These are phyloP conservation scores for Delphinapterus leucas DNA, from an alignment of 2,113 vertebrate genomes.

Conservation along the genomic window DNA sequence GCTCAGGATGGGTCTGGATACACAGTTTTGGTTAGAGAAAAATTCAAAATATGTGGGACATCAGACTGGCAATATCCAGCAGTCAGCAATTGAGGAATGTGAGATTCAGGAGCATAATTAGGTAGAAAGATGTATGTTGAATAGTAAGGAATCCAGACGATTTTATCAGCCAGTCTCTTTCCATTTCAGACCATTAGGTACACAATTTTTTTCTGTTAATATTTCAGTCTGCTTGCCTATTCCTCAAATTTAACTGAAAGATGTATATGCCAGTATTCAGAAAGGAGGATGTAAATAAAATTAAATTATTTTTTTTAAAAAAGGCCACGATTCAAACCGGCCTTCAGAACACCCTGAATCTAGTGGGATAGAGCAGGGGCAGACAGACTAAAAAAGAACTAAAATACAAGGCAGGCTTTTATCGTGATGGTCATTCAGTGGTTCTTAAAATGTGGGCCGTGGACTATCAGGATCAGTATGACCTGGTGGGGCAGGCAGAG, in stretches of 20 bases:
- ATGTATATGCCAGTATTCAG: background rate
- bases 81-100: background rate
- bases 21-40: background rate
- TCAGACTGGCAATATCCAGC: background rate
- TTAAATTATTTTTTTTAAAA: background rate
- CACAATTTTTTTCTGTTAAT: background rate
- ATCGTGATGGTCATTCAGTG: background rate
- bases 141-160: background rate
- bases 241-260: background rate
- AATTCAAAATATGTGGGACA: background rate
- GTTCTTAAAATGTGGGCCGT: background rate
- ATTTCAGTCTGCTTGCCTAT: background rate
- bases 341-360: background rate
- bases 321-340: background rate
- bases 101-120: background rate
- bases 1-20: background rate
- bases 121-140: background rate
- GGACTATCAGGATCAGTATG: background rate
- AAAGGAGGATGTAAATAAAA: background rate
- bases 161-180: background rate
- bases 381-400: background rate
- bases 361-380: background rate
- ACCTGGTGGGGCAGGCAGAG: background rate
- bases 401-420: background rate
- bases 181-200: background rate